These are phyloP conservation scores for Dendrolimus punctatus DNA, from an alignment of 1,140 invertebrate genomes.

Conservation along the genomic window DNA sequence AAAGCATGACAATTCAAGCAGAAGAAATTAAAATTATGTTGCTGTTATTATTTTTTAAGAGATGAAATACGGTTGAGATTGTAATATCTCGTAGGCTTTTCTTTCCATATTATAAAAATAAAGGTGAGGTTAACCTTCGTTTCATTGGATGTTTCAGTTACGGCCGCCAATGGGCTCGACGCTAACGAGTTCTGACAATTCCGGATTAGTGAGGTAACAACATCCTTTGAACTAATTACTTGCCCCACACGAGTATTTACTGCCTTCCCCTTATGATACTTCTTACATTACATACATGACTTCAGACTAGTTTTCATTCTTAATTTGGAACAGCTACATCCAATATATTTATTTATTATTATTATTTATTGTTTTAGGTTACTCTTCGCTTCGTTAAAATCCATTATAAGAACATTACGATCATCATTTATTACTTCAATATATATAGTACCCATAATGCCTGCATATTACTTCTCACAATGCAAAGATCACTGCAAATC, in stretches of 20 bases:
- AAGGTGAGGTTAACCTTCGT: neutral
- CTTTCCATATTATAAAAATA: no score
- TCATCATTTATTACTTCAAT: conserved; percentile 32
- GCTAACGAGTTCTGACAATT: conserved; percentile 67
- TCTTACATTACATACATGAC: neutral
- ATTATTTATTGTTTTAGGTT: conserved; percentile 68
- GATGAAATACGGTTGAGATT: no score
- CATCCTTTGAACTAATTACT: neutral
- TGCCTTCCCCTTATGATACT: conserved; percentile 2
- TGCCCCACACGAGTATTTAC: neutral
- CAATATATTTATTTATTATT: conserved; percentile 10
- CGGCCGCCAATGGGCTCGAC: conserved; percentile 59
- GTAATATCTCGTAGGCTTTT: no score
- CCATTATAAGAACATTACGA: conserved; percentile 34
- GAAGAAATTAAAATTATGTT: no score
- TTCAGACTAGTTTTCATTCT: conserved; percentile 1
- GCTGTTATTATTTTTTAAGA: no score
- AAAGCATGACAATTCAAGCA: no score
- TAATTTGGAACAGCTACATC: neutral
- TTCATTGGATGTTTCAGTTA: conserved; percentile 43
- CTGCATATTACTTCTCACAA: conserved; percentile 31
- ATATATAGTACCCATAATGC: conserved; percentile 33
- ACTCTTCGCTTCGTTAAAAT: conserved; percentile 53
- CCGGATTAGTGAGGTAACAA: conserved; percentile 67
- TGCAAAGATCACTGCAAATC: conserved; percentile 28